Evolutionary conservation across 1,140 invertebrate genomes (phyloP).

Genomic region (Lutraria rhynchaena): DNA sequence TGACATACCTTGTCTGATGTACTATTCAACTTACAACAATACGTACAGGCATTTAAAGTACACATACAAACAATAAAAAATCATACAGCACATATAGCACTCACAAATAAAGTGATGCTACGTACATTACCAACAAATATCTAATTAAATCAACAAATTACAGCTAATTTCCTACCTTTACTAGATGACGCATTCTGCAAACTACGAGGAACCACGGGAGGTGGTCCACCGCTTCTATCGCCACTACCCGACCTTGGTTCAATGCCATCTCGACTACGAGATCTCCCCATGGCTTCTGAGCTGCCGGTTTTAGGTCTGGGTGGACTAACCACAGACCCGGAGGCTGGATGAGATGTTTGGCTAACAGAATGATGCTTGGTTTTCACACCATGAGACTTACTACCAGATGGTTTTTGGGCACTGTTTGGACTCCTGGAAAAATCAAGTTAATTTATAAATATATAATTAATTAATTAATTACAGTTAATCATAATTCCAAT

Average conservation of each 20-base stretch:
- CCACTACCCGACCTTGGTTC: conserved; percentile 27
- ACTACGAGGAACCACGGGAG: conserved; percentile 38
- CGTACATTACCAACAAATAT: no score
- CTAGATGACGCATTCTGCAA: neutral
- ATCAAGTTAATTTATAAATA: no score
- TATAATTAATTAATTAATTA: no score
- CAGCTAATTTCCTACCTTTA: conserved; percentile 24
- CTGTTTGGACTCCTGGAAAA: neutral
- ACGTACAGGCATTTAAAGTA: no score
- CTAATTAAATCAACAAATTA: no score
- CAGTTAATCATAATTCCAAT: no score
- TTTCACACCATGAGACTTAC: conserved; percentile 7
- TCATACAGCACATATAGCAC: no score
- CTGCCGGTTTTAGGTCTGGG: conserved; percentile 39
- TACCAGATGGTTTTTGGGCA: conserved; percentile 12
- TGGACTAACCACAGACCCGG: conserved; percentile 33
- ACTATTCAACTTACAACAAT: no score
- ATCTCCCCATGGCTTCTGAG: conserved; percentile 30
- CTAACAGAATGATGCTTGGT: neutral
- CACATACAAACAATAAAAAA: no score
- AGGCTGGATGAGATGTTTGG: neutral
- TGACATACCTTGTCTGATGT: no score
- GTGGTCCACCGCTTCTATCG: conserved; percentile 10
- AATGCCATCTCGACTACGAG: neutral
- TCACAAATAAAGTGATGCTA: no score